A percentile compares a stretch with the other conserved stretches of the same genome.
phyloP scores from a whole-genome alignment of 2,113 vertebrate species.

The Ammodytes marinus region DNA sequence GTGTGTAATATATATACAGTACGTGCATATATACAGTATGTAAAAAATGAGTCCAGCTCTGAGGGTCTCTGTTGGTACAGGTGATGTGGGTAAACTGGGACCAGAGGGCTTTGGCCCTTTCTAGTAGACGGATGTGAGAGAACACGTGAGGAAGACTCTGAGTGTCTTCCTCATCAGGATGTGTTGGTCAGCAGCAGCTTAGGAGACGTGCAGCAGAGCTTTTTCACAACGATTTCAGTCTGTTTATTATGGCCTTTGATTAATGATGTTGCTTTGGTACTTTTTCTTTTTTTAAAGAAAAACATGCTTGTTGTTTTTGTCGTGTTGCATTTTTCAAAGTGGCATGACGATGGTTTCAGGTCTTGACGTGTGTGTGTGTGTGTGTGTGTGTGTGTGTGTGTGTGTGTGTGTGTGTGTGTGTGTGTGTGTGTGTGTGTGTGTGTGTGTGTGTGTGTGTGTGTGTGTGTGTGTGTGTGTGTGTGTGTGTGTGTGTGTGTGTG shows the following conservation, averaged over 20 bases:
- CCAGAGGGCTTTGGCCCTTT: slow-evolving; percentile 24
- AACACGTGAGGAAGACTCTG: slow-evolving; percentile 1
- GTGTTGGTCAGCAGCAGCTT: slow-evolving; percentile 44
- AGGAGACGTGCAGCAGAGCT: slow-evolving; percentile 52
- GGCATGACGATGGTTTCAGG: slow-evolving; percentile 71
- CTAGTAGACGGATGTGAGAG: slow-evolving; percentile 6
- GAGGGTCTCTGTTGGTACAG: slow-evolving; percentile 68
- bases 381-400: background rate
- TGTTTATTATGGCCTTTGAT: slow-evolving; percentile 66
- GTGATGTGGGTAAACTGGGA: slow-evolving; percentile 40
- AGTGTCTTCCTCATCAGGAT: slow-evolving; percentile 30
- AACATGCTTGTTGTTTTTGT: slow-evolving; percentile 48
- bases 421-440: background rate
- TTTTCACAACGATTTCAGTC: slow-evolving; percentile 58
- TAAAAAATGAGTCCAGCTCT: slow-evolving; percentile 63
- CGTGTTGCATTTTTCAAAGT: slow-evolving; percentile 62
- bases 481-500: slow-evolving; percentile 3
- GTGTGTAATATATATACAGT: slow-evolving; percentile 86
- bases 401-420: slow-evolving; percentile 4
- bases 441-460: slow-evolving; percentile 12
- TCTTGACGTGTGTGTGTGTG: slow-evolving; percentile 17
- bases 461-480: background rate
- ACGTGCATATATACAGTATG: slow-evolving; percentile 78
- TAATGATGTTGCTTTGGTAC: slow-evolving; percentile 77
- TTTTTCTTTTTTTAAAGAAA: slow-evolving; percentile 25